phyloP scores from a whole-genome alignment of 2,113 vertebrate genomes.

The Myotis lucifugus region DNA sequence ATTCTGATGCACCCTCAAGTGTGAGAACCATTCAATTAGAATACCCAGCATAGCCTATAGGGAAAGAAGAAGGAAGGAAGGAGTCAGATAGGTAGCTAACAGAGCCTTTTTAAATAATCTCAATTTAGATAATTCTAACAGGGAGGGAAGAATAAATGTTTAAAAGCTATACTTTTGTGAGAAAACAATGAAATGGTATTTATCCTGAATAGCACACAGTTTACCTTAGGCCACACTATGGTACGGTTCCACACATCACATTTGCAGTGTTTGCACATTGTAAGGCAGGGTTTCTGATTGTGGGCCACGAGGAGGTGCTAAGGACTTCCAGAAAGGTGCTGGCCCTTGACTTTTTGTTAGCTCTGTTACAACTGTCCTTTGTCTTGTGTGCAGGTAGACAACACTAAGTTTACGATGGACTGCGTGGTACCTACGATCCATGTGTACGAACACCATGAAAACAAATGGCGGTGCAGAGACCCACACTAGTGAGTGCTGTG shows the following conservation, averaged over 20 bases:
- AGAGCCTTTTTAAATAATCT: neutral
- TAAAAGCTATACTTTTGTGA: neutral
- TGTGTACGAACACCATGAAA: conserved; percentile 95
- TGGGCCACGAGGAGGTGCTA: neutral
- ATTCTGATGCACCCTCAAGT: neutral
- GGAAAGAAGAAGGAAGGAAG: neutral
- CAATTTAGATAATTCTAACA: neutral
- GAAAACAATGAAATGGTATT: neutral
- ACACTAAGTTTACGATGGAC: conserved; percentile 92
- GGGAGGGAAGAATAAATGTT: neutral
- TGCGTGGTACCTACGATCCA: conserved; percentile 92
- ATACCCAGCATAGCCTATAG: neutral
- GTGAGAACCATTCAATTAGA: neutral
- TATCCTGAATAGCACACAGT: too few relatives aligned
- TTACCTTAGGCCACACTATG: neutral
- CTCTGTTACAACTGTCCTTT: neutral
- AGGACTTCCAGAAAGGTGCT: neutral
- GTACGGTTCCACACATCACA: rapidly evolving
- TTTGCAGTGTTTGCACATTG: neutral
- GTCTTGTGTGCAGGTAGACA: conserved; percentile 90
- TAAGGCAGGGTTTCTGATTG: neutral
- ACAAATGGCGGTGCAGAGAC: conserved; percentile 96
- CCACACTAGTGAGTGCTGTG: conserved; percentile 89
- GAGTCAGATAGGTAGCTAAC: too few relatives aligned
- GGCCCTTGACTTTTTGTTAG: neutral